phyloP scores from a whole-genome alignment of 2,888 invertebrate species.

The Sarcophaga variegata region DNA sequence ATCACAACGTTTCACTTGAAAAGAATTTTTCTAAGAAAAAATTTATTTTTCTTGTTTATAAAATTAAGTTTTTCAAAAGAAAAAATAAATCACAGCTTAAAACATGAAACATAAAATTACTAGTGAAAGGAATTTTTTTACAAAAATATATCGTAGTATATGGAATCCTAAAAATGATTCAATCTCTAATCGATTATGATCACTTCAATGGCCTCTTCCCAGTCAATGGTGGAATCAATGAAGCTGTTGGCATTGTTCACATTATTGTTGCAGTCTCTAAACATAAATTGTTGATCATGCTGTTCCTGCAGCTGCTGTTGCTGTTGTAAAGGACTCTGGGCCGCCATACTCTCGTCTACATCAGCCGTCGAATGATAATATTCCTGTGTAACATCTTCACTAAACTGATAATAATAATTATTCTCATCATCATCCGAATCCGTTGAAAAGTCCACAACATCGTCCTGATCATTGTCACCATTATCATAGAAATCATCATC shows the following conservation, averaged over 20 bases:
- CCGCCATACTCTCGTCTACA: not conserved
- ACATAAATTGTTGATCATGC: not conserved
- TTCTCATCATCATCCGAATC: conserved; percentile 15
- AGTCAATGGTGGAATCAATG: not conserved
- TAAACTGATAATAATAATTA: conserved; percentile 3
- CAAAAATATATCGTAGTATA: not conserved
- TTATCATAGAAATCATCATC: conserved; percentile 15
- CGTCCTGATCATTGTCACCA: not conserved
- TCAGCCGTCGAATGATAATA: not conserved
- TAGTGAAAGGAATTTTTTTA: not conserved
- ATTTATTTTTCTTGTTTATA: not conserved
- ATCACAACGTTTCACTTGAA: not conserved
- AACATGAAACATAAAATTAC: not conserved
- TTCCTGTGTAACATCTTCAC: not conserved
- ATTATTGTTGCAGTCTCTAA: not conserved
- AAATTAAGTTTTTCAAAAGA: too few relatives aligned
- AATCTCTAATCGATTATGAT: conserved; percentile 32
- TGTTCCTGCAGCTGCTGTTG: not conserved
- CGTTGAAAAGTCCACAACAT: conserved; percentile 8
- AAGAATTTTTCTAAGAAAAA: not conserved
- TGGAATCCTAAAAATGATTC: not conserved
- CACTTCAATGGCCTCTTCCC: conserved; percentile 18
- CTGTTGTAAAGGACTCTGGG: not conserved
- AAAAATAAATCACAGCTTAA: not conserved
- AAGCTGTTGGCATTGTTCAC: not conserved